Evolutionary conservation across 2,113 vertebrate genomes (phyloP).

Genomic region (Craseonycteris thonglongyai): DNA sequence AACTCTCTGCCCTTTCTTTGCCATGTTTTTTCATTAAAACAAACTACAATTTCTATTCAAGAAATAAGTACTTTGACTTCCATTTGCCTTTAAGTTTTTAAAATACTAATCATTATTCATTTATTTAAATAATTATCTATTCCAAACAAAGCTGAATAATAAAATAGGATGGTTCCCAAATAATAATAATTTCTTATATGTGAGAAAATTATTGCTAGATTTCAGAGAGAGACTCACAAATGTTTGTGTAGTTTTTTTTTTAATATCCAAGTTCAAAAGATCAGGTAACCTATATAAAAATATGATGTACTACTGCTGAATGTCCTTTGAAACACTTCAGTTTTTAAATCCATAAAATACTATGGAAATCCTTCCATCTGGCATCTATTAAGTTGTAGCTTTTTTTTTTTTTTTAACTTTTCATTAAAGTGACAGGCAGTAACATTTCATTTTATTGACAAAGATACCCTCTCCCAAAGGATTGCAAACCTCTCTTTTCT

Average conservation of each 20-base stretch:
- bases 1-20: neutral
- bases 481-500: slow-evolving; percentile 39
- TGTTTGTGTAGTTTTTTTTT: slow-evolving; percentile 57
- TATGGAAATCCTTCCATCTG: slow-evolving; percentile 60
- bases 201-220: slow-evolving; percentile 54
- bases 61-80: neutral
- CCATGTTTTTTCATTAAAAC: slow-evolving; percentile 39
- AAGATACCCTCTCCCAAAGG: slow-evolving; percentile 43
- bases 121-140: neutral
- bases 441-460: slow-evolving; percentile 58
- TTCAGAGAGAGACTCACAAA: slow-evolving; percentile 32
- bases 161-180: slow-evolving; percentile 35
- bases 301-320: slow-evolving; percentile 60
- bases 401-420: slow-evolving; percentile 31
- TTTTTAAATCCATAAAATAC: slow-evolving; percentile 60
- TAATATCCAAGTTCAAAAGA: slow-evolving; percentile 58
- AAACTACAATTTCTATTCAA: neutral
- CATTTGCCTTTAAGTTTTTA: neutral
- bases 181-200: slow-evolving; percentile 36
- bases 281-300: slow-evolving; percentile 42
- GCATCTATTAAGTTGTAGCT: slow-evolving; percentile 56
- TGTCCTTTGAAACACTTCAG: neutral
- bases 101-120: neutral
- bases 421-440: slow-evolving; percentile 59
- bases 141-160: slow-evolving; percentile 41